Evolutionary conservation across 2,113 vertebrate genomes (phyloP).

Genomic region (Dasyprocta punctata): DNA sequence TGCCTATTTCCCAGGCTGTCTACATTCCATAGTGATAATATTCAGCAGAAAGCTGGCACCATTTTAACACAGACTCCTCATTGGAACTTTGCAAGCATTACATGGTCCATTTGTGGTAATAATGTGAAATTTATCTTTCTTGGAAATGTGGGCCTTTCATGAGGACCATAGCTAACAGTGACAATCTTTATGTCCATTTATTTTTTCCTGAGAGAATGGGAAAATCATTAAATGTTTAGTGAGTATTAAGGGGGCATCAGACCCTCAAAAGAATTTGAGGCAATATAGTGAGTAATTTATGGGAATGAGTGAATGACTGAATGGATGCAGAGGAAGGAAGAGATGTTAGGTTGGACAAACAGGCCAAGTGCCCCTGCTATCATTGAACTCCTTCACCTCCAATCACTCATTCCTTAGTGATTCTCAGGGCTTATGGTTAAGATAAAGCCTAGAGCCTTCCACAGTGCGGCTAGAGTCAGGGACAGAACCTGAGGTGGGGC

Average conservation of each 20-base stretch:
- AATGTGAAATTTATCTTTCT: constrained; percentile 30
- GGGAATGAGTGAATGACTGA: not conserved
- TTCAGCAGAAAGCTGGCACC: not conserved
- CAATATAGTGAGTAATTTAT: not conserved
- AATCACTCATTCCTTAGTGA: not conserved
- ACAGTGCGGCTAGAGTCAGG: not conserved
- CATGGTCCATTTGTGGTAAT: not conserved
- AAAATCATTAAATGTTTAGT: not conserved
- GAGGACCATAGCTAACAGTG: not conserved
- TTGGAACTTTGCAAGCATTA: not conserved
- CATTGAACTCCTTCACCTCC: not conserved
- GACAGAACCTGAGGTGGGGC: rapidly evolving
- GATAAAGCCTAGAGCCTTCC: not conserved
- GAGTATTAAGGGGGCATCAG: not conserved
- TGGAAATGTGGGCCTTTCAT: constrained; percentile 25
- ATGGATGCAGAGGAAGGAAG: not conserved
- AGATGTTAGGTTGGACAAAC: not conserved
- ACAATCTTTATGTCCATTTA: not conserved
- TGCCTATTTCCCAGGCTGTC: not conserved
- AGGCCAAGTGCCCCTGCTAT: too few relatives aligned
- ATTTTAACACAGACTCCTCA: not conserved
- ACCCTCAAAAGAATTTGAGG: not conserved
- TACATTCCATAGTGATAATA: not conserved
- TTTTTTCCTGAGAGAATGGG: not conserved
- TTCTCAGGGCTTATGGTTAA: not conserved